Evolutionary conservation across 2,797 vertebrate genomes (phyloP).

Genomic region (Melanotaenia maccullochi): DNA sequence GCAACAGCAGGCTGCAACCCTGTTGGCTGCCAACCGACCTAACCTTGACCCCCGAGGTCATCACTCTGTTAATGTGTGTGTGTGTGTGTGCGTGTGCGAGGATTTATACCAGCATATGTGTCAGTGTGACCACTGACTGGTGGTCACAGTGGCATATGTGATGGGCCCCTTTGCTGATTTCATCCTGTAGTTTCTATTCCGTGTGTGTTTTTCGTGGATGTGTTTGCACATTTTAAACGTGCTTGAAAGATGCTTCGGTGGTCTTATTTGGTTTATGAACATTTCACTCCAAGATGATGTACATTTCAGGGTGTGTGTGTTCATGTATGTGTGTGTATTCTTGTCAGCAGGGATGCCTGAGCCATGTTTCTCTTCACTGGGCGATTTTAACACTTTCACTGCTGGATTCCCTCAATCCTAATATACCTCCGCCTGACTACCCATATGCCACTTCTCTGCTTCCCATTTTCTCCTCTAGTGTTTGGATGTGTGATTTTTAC

Average conservation of each 20-base stretch:
- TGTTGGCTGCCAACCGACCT: constrained; percentile 68
- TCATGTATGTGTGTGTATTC: constrained; percentile 41
- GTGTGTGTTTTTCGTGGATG: constrained; percentile 2
- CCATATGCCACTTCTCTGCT: constrained; percentile 63
- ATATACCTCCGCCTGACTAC: constrained; percentile 72
- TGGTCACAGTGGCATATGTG: constrained; percentile 65
- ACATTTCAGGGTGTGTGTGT: constrained; percentile 20
- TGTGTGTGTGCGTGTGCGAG: constrained; percentile 39
- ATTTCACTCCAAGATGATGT: background rate
- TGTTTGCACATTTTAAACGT: background rate
- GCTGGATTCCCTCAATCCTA: constrained; percentile 71
- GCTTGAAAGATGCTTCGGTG: background rate
- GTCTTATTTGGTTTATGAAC: background rate
- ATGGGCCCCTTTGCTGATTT: constrained; percentile 31
- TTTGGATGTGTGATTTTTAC: constrained; percentile 5
- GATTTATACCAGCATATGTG: constrained; percentile 72
- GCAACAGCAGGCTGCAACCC: constrained; percentile 68
- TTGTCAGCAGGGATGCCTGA: constrained; percentile 62
- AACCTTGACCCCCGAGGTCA: constrained; percentile 77
- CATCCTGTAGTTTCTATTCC: constrained; percentile 8
- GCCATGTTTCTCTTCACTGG: constrained; percentile 51
- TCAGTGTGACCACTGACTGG: constrained; percentile 50
- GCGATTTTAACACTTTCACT: constrained; percentile 78
- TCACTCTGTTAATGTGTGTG: constrained; percentile 33
- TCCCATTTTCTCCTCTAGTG: constrained; percentile 4